These are phyloP conservation scores for Zygaena filipendulae DNA, from an alignment of 2,888 invertebrate species.

Conservation along the genomic window DNA sequence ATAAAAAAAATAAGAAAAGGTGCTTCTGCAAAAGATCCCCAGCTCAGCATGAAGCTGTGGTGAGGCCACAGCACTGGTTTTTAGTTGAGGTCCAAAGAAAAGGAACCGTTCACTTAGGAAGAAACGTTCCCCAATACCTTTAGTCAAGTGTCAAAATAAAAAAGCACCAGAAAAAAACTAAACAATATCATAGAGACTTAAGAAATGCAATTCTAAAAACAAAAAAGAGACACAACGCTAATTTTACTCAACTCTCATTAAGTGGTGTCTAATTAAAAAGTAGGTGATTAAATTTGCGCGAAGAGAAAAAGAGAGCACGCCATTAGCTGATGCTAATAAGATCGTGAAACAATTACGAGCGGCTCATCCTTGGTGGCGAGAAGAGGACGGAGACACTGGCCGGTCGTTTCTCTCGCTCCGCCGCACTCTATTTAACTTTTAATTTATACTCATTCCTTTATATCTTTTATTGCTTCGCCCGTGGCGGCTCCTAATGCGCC, in stretches of 20 bases:
- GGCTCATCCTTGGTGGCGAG: conserved; percentile 36
- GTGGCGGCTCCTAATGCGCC: conserved; percentile 68
- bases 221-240: conserved; percentile 27
- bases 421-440: conserved; percentile 64
- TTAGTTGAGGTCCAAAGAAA: no score
- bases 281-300: conserved; percentile 66
- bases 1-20: no score
- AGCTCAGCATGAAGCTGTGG: no score
- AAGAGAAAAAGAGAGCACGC: conserved; percentile 62
- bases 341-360: conserved; percentile 67
- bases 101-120: no score
- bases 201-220: conserved; percentile 28
- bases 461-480: conserved; percentile 70
- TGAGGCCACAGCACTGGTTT: no score
- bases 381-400: conserved; percentile 22
- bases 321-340: conserved; percentile 70
- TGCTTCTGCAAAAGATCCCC: no score
- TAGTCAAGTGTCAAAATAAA: no score
- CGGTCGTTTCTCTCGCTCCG: conserved; percentile 30
- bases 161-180: no score
- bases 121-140: no score
- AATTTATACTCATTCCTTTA: conserved; percentile 70
- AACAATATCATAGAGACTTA: conserved; percentile 13
- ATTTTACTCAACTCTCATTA: conserved; percentile 54
- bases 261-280: conserved; percentile 58